A percentile compares a stretch with the other conserved stretches of the same genome.
These are phyloP conservation scores for Rattus rattus DNA, from an alignment of 2,113 vertebrate species.

Conservation along the genomic window DNA sequence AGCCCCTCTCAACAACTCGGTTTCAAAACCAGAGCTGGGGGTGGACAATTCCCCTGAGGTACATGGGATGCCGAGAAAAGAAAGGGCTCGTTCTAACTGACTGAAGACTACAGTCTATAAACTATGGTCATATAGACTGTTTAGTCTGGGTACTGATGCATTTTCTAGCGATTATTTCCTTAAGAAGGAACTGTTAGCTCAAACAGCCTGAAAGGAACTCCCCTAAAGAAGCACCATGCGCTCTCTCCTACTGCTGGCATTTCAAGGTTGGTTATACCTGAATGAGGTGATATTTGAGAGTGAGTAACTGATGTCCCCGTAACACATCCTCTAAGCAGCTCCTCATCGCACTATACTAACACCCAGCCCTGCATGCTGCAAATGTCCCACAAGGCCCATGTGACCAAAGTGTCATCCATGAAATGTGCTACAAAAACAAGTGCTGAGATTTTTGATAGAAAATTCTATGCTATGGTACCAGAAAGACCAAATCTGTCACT, in stretches of 20 bases:
- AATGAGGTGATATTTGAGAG: not conserved
- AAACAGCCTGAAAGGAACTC: not conserved
- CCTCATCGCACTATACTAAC: not conserved
- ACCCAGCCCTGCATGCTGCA: not conserved
- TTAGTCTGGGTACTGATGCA: not conserved
- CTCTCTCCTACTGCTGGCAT: not conserved
- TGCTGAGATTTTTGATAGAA: not conserved
- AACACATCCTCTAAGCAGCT: not conserved
- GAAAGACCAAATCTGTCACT: not conserved
- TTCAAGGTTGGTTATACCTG: not conserved
- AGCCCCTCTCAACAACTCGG: not conserved
- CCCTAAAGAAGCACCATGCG: not conserved
- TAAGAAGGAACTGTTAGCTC: not conserved
- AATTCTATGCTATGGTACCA: not conserved
- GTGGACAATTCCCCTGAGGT: not conserved
- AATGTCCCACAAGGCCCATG: not conserved
- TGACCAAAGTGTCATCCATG: not conserved
- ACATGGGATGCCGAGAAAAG: not conserved
- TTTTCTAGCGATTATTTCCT: not conserved
- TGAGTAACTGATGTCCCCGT: not conserved
- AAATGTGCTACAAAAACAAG: not conserved
- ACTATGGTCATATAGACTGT: not conserved
- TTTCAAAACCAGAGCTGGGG: not conserved
- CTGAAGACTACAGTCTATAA: no score
- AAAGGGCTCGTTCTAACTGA: not conserved